These are phyloP conservation scores for Suricata suricatta DNA, from an alignment of 2,113 vertebrate species.

Conservation along the genomic window DNA sequence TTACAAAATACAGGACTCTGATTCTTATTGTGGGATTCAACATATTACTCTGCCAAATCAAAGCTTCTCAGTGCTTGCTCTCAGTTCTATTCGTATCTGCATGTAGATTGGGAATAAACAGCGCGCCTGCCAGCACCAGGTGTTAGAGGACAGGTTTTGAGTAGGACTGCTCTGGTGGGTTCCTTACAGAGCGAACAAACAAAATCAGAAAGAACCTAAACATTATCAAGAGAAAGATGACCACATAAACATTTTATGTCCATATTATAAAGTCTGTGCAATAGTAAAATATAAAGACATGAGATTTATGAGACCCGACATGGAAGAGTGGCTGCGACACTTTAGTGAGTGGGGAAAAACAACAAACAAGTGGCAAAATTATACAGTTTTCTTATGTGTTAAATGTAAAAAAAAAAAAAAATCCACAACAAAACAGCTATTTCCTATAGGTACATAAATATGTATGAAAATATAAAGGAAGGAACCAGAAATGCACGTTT, in stretches of 20 bases:
- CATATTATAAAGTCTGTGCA: not conserved
- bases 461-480: not conserved
- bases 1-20: not conserved
- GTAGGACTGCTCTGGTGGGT: not conserved
- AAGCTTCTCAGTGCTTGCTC: not conserved
- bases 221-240: not conserved
- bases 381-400: not conserved
- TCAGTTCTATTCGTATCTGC: not conserved
- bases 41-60: not conserved
- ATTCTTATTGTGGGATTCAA: not conserved
- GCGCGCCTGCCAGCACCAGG: accelerated
- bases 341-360: not conserved
- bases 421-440: not conserved
- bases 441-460: not conserved
- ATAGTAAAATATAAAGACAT: not conserved
- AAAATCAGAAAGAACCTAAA: not conserved
- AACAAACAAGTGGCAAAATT: not conserved
- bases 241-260: not conserved
- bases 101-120: not conserved
- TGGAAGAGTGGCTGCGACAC: not conserved
- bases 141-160: not conserved
- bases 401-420: not conserved
- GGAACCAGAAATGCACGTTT: not conserved
- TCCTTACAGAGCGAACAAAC: not conserved
- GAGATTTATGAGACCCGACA: not conserved